Evolutionary conservation across 1,140 invertebrate genomes (phyloP), one percentile per base, ranked within the genome.

Genomic region (Trachymyrmex septentrionalis): DNA sequence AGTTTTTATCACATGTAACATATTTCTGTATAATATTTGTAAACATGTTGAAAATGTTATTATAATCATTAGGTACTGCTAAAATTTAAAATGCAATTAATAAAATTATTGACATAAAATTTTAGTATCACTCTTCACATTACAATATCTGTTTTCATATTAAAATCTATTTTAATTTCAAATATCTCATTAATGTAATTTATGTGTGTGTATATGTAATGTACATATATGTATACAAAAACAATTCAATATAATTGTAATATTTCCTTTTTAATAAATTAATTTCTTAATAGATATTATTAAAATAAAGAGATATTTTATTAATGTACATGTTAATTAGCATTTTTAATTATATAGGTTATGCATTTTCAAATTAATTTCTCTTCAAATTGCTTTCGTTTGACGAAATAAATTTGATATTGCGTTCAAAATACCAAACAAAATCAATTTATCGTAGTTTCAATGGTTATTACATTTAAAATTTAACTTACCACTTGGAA

Each of bases 181-280:
- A 72, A 72, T 69, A 50, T 48, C 66, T 69, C 48, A 72, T 72
- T 53, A 72, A 53, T 16, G 16, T 72, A 72, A 72, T 72, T n/a
- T 72, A 50, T 21, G 7, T 27, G n/a, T 2, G 16, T n/a, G 53
- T 30, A 30, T 27, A 9, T 2, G 14, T 48, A 48, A 3, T 48
- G 3, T 9, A 38, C 9, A 9, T 44, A 44, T 50, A 16, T 50
- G 14, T 50, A 50, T 2, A 19, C 19, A 72, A 53, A 53, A 53
- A 44, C 9, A 27, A 72, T 19, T 14, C 0, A 50, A 53, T 50
- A 72, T 50, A 10, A 2, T 16, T 21, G 16, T 53, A 44, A 14
- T 6, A 53, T 50, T 72, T 12, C 9, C 3, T 72, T 53, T 72
- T 72, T 48, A 71, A 24, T 50, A 50, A 71, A 71, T 44, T 44